Conservation (phyloP, 2,888 invertebrate species). For the Dioctria rufipes region DNA sequence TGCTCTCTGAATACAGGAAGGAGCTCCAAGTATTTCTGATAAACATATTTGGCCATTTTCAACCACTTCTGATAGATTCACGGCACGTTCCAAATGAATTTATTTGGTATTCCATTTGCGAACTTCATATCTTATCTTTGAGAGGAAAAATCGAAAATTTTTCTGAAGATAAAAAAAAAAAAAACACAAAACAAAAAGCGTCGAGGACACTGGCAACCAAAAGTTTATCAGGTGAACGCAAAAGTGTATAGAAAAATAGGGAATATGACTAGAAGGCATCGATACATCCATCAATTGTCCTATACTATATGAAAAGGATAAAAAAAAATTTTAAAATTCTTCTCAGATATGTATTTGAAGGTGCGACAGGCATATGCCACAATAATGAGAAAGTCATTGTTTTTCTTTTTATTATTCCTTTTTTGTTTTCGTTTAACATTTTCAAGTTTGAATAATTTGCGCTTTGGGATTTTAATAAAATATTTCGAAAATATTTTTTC, state of each 20-base stretch:
- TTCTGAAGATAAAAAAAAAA: not conserved
- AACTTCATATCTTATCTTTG: constrained; percentile 57
- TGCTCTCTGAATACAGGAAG: not conserved
- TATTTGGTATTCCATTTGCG: constrained; percentile 58
- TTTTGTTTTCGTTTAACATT: not conserved
- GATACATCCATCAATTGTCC: constrained; percentile 51
- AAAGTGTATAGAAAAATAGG: constrained; percentile 1
- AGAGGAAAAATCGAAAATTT: constrained; percentile 50
- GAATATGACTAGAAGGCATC: constrained; percentile 43
- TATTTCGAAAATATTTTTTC: no score
- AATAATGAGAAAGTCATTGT: constrained; percentile 26
- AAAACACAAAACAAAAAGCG: not conserved
- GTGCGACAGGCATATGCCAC: constrained; percentile 37
- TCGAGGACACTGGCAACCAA: constrained; percentile 27
- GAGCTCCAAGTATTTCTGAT: constrained; percentile 35
- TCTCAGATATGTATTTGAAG: constrained; percentile 3
- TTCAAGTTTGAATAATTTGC: no score
- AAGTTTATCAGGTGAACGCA: constrained; percentile 57
- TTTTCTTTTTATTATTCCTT: constrained; percentile 7
- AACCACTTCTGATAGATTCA: constrained; percentile 52
- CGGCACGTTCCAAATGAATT: constrained; percentile 59
- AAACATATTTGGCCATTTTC: constrained; percentile 44
- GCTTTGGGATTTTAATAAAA: no score
- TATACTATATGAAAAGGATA: constrained; percentile 34
- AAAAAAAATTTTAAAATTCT: constrained; percentile 34